Conservation (phyloP, 2,888 invertebrate species). For the Campaea margaritaria region DNA sequence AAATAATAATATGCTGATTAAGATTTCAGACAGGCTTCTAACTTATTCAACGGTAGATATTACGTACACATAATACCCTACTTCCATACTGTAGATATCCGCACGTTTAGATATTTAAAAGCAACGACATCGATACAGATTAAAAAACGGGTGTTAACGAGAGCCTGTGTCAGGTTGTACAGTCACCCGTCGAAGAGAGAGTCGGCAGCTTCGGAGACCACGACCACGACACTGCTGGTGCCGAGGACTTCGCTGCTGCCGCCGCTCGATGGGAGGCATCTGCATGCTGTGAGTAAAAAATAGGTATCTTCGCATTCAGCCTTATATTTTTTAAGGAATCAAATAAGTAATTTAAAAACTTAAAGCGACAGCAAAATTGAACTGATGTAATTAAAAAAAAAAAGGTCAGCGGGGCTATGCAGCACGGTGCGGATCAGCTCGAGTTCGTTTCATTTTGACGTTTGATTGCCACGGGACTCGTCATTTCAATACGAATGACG, state of each 20-base stretch:
- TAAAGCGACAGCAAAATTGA: too few species aligned
- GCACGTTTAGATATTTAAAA: conserved; percentile 40
- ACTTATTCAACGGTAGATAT: too few species aligned
- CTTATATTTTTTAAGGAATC: neutral
- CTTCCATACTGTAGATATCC: neutral
- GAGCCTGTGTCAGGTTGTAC: conserved; percentile 85
- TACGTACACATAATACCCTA: too few species aligned
- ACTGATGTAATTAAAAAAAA: too few species aligned
- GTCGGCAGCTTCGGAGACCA: conserved; percentile 91
- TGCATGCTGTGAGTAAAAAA: conserved; percentile 71
- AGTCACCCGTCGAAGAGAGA: conserved; percentile 92
- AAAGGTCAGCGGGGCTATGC: too few species aligned
- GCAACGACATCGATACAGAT: conserved; percentile 46
- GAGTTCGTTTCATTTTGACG: too few species aligned
- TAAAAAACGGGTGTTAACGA: conserved; percentile 26
- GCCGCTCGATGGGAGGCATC: conserved; percentile 70
- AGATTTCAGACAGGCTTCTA: too few species aligned
- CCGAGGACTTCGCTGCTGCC: conserved; percentile 76
- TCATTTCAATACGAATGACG: too few species aligned
- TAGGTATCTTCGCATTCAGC: conserved; percentile 11
- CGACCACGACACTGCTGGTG: conserved; percentile 90
- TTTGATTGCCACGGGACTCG: too few species aligned
- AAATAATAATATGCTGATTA: too few species aligned
- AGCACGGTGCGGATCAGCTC: too few species aligned
- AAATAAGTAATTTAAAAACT: too few species aligned